phyloP scores from a whole-genome alignment of 1,140 invertebrate species.

The Orius insidiosus region DNA sequence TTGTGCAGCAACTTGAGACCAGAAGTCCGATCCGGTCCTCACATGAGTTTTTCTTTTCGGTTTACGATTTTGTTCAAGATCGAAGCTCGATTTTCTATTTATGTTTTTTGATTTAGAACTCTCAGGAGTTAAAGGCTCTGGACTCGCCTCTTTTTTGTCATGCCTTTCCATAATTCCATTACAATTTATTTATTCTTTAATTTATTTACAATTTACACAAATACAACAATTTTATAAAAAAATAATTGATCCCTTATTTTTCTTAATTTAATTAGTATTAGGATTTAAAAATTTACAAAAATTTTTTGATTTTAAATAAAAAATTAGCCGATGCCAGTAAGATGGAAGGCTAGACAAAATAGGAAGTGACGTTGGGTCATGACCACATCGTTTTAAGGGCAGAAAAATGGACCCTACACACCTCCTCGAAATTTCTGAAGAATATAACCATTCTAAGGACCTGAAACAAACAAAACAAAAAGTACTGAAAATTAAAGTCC shows the following conservation, averaged over 20 bases:
- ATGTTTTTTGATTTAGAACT: background rate
- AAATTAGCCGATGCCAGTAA: slow-evolving; percentile 3
- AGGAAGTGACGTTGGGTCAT: slow-evolving; percentile 1
- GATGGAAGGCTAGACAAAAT: background rate
- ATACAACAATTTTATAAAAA: background rate
- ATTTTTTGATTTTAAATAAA: background rate
- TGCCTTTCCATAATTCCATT: slow-evolving; percentile 3
- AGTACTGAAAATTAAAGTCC: too few species aligned
- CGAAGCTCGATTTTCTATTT: slow-evolving; percentile 11
- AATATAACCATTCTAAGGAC: too few species aligned
- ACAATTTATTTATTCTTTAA: background rate
- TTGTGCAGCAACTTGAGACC: slow-evolving; percentile 23
- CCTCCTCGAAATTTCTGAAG: too few species aligned
- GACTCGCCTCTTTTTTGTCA: background rate
- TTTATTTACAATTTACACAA: background rate
- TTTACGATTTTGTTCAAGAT: background rate
- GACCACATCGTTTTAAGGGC: background rate
- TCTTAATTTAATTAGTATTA: background rate
- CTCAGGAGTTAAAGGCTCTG: background rate
- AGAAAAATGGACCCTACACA: too few species aligned
- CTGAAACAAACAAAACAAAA: too few species aligned
- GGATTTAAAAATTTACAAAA: background rate
- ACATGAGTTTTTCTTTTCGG: slow-evolving; percentile 8
- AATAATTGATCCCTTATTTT: background rate
- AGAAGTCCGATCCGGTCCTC: slow-evolving; percentile 20